Evolutionary conservation across 1,140 invertebrate species (phyloP).

Genomic region (Frieseomelitta varia): DNA sequence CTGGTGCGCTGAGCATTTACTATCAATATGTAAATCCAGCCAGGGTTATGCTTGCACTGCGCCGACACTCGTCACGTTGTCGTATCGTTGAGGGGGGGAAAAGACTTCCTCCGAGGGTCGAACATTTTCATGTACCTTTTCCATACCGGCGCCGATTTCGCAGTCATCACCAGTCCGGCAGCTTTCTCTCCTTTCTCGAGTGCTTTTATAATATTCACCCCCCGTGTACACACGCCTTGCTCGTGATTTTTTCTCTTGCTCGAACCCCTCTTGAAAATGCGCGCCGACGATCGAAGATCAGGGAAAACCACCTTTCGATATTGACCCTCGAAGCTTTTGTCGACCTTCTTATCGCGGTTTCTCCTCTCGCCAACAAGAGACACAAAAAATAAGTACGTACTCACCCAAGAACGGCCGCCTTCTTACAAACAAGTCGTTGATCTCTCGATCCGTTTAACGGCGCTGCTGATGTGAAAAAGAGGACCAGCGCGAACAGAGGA

Average conservation of each 20-base stretch:
- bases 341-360: constrained; percentile 18
- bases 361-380: not conserved
- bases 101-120: constrained; percentile 40
- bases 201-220: constrained; percentile 79
- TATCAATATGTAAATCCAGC: constrained; percentile 75
- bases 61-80: constrained; percentile 44
- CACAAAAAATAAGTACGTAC: constrained; percentile 22
- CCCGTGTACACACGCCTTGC: constrained; percentile 52
- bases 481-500: not conserved
- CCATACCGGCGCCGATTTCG: constrained; percentile 22
- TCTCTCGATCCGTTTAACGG: not conserved
- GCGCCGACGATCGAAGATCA: constrained; percentile 36
- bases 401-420: not conserved
- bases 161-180: constrained; percentile 20
- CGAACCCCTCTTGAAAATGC: constrained; percentile 15
- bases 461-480: not conserved
- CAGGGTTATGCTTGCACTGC: constrained; percentile 34
- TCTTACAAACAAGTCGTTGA: not conserved
- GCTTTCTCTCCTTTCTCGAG: constrained; percentile 55
- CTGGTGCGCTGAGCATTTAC: constrained; percentile 69
- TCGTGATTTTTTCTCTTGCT: constrained; percentile 42
- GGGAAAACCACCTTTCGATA: constrained; percentile 28
- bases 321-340: constrained; percentile 12
- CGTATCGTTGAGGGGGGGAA: constrained; percentile 35
- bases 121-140: constrained; percentile 51